Evolutionary conservation across 2,797 vertebrate genomes (phyloP).

Genomic region (Euthynnus affinis): DNA sequence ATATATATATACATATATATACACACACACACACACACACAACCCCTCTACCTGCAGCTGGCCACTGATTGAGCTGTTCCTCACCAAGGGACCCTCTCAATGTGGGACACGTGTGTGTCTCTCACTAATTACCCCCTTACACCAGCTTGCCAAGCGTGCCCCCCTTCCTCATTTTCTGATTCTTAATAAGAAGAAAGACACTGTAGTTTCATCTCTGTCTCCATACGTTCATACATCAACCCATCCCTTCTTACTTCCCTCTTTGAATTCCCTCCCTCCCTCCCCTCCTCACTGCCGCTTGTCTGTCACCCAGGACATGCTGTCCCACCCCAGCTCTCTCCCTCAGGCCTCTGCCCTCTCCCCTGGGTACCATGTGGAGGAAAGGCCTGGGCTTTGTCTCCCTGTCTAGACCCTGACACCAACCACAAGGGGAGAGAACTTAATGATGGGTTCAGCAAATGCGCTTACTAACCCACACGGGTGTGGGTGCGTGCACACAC

Average conservation of each 20-base stretch:
- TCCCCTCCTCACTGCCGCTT: slow-evolving; percentile 35
- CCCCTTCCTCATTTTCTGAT: slow-evolving; percentile 46
- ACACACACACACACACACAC: slow-evolving; percentile 7
- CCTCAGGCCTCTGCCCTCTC: slow-evolving; percentile 74
- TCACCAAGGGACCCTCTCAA: slow-evolving; percentile 72
- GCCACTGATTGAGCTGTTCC: slow-evolving; percentile 81
- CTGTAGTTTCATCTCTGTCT: slow-evolving; percentile 62
- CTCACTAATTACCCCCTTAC: slow-evolving; percentile 80
- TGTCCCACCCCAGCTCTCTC: slow-evolving; percentile 54
- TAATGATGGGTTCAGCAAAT: slow-evolving; percentile 83
- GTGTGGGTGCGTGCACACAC: neutral
- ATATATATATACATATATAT: too few relatives aligned
- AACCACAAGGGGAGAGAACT: slow-evolving; percentile 75
- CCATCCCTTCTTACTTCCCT: slow-evolving; percentile 14
- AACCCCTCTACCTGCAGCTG: slow-evolving; percentile 81
- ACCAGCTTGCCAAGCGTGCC: slow-evolving; percentile 71
- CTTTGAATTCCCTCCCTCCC: slow-evolving; percentile 8
- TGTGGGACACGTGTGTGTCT: slow-evolving; percentile 74
- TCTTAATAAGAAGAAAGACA: slow-evolving; percentile 62
- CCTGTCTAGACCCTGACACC: slow-evolving; percentile 78
- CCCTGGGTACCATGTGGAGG: slow-evolving; percentile 76
- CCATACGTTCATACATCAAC: slow-evolving; percentile 47
- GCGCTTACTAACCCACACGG: slow-evolving; percentile 63
- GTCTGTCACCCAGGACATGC: slow-evolving; percentile 68
- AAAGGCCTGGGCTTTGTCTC: slow-evolving; percentile 76